These are phyloP conservation scores for Luehdorfia chinensis DNA, from an alignment of 1,140 invertebrate genomes.

Conservation along the genomic window DNA sequence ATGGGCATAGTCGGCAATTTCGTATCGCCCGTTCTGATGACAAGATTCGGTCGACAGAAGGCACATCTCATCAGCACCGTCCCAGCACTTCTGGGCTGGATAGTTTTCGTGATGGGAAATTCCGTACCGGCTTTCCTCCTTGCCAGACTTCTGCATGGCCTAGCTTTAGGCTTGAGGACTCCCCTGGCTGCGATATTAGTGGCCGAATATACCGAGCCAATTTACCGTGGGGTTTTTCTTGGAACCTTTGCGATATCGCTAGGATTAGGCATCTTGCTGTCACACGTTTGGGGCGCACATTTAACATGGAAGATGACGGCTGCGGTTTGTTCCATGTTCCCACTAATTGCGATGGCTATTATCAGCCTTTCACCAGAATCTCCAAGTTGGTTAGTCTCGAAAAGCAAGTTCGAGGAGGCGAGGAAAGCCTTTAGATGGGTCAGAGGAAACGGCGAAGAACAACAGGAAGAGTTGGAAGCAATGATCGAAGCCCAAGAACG, in stretches of 20 bases:
- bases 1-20: constrained; percentile 70
- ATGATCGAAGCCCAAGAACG: constrained; percentile 58
- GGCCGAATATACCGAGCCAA: constrained; percentile 66
- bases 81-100: constrained; percentile 61
- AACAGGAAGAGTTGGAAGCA: constrained; percentile 51
- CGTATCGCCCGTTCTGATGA: constrained; percentile 64
- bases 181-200: constrained; percentile 64
- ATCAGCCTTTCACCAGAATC: constrained; percentile 68
- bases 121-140: constrained; percentile 51
- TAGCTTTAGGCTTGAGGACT: constrained; percentile 57
- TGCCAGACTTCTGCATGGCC: constrained; percentile 55
- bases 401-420: constrained; percentile 56
- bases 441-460: constrained; percentile 47
- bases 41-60: constrained; percentile 55
- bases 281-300: constrained; percentile 61
- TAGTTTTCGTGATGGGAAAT: constrained; percentile 55
- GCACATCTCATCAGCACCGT: constrained; percentile 58
- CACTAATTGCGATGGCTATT: constrained; percentile 57
- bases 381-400: constrained; percentile 62
- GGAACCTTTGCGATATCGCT: constrained; percentile 66
- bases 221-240: constrained; percentile 60
- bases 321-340: constrained; percentile 53
- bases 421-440: constrained; percentile 64
- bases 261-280: constrained; percentile 59
- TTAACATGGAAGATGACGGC: constrained; percentile 66